Conservation (phyloP, 2,113 vertebrate species). For the Brachypodius melanocephalos region DNA sequence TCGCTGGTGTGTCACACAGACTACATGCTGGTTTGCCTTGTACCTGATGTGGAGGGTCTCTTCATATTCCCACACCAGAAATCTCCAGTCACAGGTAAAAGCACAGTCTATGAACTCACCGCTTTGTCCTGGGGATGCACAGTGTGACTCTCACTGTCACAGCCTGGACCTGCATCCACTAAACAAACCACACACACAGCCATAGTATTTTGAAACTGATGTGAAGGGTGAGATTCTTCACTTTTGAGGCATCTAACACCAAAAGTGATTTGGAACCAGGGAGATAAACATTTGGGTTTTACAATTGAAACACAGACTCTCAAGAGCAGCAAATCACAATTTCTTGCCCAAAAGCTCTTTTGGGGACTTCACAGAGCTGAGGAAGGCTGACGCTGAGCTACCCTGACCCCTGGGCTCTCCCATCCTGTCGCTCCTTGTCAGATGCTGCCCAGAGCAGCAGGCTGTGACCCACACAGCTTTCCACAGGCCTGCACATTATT, state of each 20-base stretch:
- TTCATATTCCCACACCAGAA: not conserved
- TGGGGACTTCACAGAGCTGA: not conserved
- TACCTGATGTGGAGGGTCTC: not conserved
- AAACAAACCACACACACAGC: not conserved
- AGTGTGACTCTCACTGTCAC: not conserved
- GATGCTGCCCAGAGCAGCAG: not conserved
- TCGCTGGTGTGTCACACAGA: not conserved
- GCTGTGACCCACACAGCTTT: not conserved
- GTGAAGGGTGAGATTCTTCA: not conserved
- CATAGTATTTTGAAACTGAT: not conserved
- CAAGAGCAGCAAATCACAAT: not conserved
- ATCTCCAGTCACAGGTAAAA: not conserved
- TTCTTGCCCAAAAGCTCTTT: not conserved
- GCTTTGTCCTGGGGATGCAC: not conserved
- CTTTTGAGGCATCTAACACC: not conserved
- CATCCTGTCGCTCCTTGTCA: fast-evolving
- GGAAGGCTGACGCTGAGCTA: not conserved
- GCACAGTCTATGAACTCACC: not conserved
- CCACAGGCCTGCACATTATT: not conserved
- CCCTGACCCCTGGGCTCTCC: not conserved
- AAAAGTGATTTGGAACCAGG: not conserved
- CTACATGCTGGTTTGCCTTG: not conserved
- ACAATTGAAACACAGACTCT: not conserved
- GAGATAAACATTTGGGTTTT: not conserved
- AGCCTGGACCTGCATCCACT: not conserved